Conservation (phyloP, 2,113 vertebrate genomes). For the Microcebus lehilahytsara region DNA sequence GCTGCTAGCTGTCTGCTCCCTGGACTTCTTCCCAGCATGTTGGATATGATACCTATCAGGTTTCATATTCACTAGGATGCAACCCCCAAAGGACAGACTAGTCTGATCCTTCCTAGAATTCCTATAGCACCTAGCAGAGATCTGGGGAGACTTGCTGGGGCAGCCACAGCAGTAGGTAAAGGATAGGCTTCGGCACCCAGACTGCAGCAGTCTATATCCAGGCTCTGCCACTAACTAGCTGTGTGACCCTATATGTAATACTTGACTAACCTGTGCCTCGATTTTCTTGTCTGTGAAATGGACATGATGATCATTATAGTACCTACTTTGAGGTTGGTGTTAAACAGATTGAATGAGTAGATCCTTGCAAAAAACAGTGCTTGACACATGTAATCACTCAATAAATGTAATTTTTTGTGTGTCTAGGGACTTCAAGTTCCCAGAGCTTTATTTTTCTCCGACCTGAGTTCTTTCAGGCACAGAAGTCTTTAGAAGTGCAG, state of each 20-base stretch:
- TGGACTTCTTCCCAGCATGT: neutral
- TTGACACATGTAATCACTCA: neutral
- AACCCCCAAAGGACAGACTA: neutral
- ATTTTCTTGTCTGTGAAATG: neutral
- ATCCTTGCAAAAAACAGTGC: neutral
- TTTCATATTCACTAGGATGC: neutral
- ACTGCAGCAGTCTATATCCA: neutral
- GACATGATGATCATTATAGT: neutral
- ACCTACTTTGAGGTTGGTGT: neutral
- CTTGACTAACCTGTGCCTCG: neutral
- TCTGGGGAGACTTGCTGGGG: neutral
- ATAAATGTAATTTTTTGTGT: neutral
- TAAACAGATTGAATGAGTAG: neutral
- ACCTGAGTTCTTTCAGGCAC: neutral
- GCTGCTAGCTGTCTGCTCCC: neutral
- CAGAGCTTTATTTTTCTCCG: neutral
- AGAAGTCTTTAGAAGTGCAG: neutral
- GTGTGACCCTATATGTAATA: neutral
- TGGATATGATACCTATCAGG: neutral
- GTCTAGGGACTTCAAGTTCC: neutral
- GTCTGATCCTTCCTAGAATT: neutral
- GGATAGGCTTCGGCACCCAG: neutral
- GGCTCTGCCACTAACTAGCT: neutral
- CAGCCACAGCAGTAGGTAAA: neutral
- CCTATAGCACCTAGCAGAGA: neutral